Evolutionary conservation across 2,888 invertebrate species (phyloP), one percentile per base, ranked within the genome.

Genomic region (Plemyria rubiginata): DNA sequence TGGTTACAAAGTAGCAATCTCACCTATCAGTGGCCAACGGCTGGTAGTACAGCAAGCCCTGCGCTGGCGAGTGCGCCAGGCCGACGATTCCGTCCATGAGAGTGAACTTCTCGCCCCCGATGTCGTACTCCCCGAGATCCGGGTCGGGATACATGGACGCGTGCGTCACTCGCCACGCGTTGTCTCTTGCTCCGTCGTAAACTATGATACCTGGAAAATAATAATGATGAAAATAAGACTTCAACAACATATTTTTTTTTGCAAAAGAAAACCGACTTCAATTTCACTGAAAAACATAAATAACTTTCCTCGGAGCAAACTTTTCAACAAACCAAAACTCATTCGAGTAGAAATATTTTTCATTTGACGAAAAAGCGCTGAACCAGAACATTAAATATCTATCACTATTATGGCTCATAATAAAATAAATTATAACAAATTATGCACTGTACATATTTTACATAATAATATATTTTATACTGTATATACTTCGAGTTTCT

Each of bases 121-220:
- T 96, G 86, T 94, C 94, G 68, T 96, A 96, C 71, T 95, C 95
- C 0, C 96, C 95, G 70, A 95, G 94, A 83, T 97, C 96, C 0
- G 97, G 97, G 89, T 97, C 95, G 0, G 97, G 97, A 84, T 96
- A 97, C 97, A 97, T 97, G 51, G 96, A 94, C 0, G 97, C 96
- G 84, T 97, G 97, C 29, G 95, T 94, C 2, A 96, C 92, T 52
- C 97, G 93, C 97, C 97, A 97, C 36, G 97, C 96, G 67, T 95
- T 94, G 80, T 97, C 97, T 49, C 94, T 94, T 4, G 94, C 90
- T 9, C 95, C 95, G 74, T 97, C 97, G 77, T 95, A 95, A 7
- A 93, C 92, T 40, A 93, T 91, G 46, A 93, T 84, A 54, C 91
- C 93, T 93, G 79, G 12, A 22, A 50, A 0, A 45, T 3, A 3